Conservation (phyloP, 2,888 invertebrate species). For the Zeuzera pyrina region DNA sequence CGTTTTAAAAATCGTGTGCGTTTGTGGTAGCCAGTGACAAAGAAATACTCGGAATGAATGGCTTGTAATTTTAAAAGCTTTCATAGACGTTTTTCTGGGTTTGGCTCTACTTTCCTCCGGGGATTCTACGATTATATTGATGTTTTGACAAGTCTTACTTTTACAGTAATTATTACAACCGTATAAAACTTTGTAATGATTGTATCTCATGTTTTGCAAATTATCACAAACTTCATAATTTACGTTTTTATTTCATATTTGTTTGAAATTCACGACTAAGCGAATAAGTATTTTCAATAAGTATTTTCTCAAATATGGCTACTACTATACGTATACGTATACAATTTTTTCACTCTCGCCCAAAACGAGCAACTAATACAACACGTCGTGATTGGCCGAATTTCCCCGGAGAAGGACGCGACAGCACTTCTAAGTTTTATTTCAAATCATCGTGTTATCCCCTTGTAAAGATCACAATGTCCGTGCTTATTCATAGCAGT, state of each 20-base stretch:
- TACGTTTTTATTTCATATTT: not conserved
- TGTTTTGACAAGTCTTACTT: constrained; percentile 57
- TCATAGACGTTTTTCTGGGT: constrained; percentile 53
- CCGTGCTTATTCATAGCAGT: no score
- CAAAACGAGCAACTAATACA: constrained; percentile 41
- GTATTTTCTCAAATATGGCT: not conserved
- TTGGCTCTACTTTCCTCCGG: constrained; percentile 36
- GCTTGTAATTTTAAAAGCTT: constrained; percentile 68
- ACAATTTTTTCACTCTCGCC: no score
- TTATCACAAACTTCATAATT: not conserved
- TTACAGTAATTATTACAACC: constrained; percentile 40
- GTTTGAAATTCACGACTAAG: not conserved
- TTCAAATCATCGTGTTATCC: no score
- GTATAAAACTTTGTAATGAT: not conserved
- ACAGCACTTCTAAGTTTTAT: constrained; percentile 66
- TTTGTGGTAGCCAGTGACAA: constrained; percentile 45
- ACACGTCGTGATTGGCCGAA: constrained; percentile 57
- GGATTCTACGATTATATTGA: constrained; percentile 51
- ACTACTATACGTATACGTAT: no score
- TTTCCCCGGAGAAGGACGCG: constrained; percentile 51
- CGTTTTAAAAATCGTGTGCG: constrained; percentile 43
- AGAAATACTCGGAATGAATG: constrained; percentile 58
- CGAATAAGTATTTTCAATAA: not conserved
- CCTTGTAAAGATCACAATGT: no score
- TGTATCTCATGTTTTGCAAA: not conserved